Evolutionary conservation across 2,113 vertebrate species (phyloP).

Genomic region (Gymnobelideus leadbeateri): DNA sequence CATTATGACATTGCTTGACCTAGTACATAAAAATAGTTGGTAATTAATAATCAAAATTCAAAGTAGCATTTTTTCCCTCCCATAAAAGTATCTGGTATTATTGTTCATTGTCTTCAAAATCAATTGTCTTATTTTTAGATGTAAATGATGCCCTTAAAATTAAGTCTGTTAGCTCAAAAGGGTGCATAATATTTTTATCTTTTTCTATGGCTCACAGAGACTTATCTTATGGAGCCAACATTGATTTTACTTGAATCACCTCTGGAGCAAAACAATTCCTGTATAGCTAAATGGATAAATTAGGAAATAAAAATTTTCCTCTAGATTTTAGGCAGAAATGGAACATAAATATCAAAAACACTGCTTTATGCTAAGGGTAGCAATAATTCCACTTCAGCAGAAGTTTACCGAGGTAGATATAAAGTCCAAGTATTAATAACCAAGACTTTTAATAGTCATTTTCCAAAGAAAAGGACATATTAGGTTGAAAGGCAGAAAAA

Average conservation of each 20-base stretch:
- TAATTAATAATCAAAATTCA: slow-evolving; percentile 34
- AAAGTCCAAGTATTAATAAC: slow-evolving; percentile 20
- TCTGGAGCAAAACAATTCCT: slow-evolving; percentile 22
- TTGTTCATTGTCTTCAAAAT: slow-evolving; percentile 50
- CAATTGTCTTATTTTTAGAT: slow-evolving; percentile 44
- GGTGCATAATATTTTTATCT: slow-evolving; percentile 43
- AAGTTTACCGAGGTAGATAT: slow-evolving; percentile 53
- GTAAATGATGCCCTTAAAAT: slow-evolving; percentile 47
- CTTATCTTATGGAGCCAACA: slow-evolving; percentile 17
- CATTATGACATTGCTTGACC: slow-evolving; percentile 44
- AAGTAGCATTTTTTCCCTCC: slow-evolving; percentile 42
- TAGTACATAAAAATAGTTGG: slow-evolving; percentile 60
- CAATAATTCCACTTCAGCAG: slow-evolving; percentile 42
- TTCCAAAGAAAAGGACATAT: slow-evolving; percentile 37
- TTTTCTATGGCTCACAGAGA: slow-evolving; percentile 50
- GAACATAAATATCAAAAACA: slow-evolving; percentile 31
- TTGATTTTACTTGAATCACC: neutral
- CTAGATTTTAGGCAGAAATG: slow-evolving; percentile 34
- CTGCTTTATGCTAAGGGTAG: slow-evolving; percentile 19
- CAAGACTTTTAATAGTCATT: slow-evolving; percentile 46
- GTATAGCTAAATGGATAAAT: slow-evolving; percentile 43
- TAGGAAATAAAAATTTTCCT: slow-evolving; percentile 29
- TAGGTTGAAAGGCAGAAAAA: slow-evolving; percentile 34
- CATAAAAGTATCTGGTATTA: slow-evolving; percentile 54
- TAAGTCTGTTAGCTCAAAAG: slow-evolving; percentile 46